A percentile compares a stretch with the other conserved stretches of the same genome.
Evolutionary conservation across 2,888 invertebrate genomes (phyloP).

Genomic region (Drosophila anomalipes): DNA sequence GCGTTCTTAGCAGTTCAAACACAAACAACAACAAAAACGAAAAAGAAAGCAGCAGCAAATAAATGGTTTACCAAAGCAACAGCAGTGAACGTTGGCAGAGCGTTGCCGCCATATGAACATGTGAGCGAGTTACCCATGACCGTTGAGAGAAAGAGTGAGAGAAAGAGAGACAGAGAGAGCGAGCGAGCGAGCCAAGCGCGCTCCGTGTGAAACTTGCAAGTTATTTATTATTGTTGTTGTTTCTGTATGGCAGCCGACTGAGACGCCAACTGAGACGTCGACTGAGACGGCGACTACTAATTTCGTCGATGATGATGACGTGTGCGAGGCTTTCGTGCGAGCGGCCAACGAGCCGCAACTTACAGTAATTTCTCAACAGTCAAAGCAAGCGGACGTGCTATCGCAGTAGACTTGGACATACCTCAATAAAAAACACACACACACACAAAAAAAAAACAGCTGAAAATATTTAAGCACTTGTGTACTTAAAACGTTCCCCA

Average conservation of each 20-base stretch:
- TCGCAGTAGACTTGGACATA: conserved; percentile 14
- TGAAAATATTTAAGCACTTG: not conserved
- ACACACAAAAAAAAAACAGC: conserved; percentile 6
- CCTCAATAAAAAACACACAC: conserved; percentile 4
- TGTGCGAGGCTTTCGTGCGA: conserved; percentile 69
- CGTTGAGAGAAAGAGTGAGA: conserved; percentile 24
- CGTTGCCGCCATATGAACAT: conserved; percentile 33
- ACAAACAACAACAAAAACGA: conserved; percentile 16
- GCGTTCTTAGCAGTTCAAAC: conserved; percentile 10
- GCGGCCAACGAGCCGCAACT: conserved; percentile 55
- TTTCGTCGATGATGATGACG: conserved; percentile 80
- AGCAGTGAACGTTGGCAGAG: conserved; percentile 28
- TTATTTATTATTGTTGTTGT: conserved; percentile 21
- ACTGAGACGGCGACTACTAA: conserved; percentile 55
- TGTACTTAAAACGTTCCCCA: conserved; percentile 56
- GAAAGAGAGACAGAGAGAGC: not conserved
- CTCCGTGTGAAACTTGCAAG: not conserved
- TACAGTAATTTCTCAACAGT: conserved; percentile 79
- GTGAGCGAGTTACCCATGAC: conserved; percentile 42
- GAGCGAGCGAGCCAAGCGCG: conserved; percentile 1
- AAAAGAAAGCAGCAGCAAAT: conserved; percentile 56
- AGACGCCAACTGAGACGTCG: conserved; percentile 16
- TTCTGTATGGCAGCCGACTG: conserved; percentile 27
- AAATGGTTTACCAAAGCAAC: conserved; percentile 33
- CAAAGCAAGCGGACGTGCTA: conserved; percentile 73